Evolutionary conservation across 2,888 invertebrate genomes (phyloP).

Genomic region (Chloroclysta siterata): DNA sequence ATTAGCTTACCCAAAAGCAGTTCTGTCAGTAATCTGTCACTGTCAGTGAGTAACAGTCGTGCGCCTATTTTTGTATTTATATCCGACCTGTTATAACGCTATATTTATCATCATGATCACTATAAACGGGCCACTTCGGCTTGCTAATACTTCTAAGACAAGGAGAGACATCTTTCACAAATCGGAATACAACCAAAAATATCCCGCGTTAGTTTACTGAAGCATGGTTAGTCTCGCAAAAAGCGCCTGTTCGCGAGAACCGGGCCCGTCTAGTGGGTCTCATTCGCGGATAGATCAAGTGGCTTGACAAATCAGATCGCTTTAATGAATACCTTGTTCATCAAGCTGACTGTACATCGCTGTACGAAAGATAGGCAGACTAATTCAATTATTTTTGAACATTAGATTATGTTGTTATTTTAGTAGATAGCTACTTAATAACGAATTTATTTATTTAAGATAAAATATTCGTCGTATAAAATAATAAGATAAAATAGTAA

Average conservation of each 20-base stretch:
- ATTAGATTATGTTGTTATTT: background rate
- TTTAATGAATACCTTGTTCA: conserved; percentile 56
- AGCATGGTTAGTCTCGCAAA: conserved; percentile 42
- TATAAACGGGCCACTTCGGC: background rate
- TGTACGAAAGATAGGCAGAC: conserved; percentile 13
- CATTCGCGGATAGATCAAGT: conserved; percentile 54
- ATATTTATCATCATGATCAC: no score
- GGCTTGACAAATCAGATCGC: conserved; percentile 57
- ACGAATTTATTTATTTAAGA: no score
- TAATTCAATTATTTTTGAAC: background rate
- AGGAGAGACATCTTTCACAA: background rate
- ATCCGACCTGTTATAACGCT: no score
- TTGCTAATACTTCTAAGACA: background rate
- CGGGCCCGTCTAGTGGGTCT: conserved; percentile 46
- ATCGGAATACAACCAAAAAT: background rate
- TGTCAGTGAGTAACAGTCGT: no score
- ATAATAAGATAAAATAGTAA: no score
- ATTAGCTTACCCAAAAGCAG: no score
- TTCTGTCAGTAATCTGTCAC: no score
- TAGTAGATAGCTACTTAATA: no score
- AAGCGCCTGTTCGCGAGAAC: conserved; percentile 42
- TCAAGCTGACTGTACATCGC: conserved; percentile 41
- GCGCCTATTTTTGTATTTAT: no score
- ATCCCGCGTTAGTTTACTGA: background rate
- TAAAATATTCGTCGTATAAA: no score